A percentile compares a stretch with the other conserved stretches of the same genome.
Conservation (phyloP, 2,888 invertebrate species). For the Drosophila pegasa region DNA sequence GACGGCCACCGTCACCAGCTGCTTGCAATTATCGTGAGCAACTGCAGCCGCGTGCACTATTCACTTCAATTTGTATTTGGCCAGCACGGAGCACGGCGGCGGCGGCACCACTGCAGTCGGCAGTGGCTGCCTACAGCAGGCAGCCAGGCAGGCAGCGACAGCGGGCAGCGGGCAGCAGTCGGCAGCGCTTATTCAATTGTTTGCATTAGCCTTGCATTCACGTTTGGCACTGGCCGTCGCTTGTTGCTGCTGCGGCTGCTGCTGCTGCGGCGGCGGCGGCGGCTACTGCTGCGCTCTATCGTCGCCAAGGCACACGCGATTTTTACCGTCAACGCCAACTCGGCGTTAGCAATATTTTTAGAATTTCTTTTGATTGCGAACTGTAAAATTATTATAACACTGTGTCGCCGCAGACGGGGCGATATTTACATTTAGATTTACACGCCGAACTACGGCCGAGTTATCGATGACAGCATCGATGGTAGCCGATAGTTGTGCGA, state of each 20-base stretch:
- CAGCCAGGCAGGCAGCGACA: conserved; percentile 18
- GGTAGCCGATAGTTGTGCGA: background rate
- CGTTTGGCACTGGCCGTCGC: conserved; percentile 42
- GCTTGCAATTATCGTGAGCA: conserved; percentile 43
- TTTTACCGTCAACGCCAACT: background rate
- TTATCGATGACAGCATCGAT: conserved; percentile 28
- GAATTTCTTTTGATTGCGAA: conserved; percentile 29
- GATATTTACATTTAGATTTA: conserved; percentile 62
- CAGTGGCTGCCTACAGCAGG: conserved; percentile 19
- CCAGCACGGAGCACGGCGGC: conserved; percentile 16
- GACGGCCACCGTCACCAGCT: conserved; percentile 35
- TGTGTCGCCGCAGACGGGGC: conserved; percentile 51
- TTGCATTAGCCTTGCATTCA: conserved; percentile 62
- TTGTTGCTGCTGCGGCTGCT: conserved; percentile 28
- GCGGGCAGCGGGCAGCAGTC: conserved; percentile 28
- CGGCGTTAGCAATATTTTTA: conserved; percentile 35
- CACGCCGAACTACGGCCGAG: conserved; percentile 51
- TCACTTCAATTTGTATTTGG: conserved; percentile 31
- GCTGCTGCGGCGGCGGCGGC: conserved; percentile 18
- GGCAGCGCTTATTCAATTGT: conserved; percentile 70
- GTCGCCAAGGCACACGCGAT: conserved; percentile 7
- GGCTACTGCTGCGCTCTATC: conserved; percentile 15
- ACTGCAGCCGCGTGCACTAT: conserved; percentile 39
- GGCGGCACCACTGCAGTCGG: conserved; percentile 26
- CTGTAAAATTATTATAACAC: conserved; percentile 32